Evolutionary conservation across 2,888 invertebrate genomes (phyloP), one percentile per base, ranked within the genome.

Genomic region (Minunthozetes semirufus): DNA sequence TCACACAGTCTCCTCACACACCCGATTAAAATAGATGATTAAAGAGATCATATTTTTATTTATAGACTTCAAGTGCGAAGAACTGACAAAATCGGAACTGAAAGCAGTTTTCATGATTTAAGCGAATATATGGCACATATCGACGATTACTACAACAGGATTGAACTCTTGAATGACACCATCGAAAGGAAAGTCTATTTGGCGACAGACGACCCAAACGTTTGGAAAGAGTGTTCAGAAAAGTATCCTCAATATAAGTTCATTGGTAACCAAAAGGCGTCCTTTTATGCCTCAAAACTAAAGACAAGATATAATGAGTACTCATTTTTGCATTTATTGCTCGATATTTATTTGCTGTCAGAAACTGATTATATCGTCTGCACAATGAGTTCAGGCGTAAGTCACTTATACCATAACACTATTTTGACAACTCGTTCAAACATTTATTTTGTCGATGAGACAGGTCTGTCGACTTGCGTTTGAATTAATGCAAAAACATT

Each of bases 381-480:
- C 85, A 99, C 99, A 0, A 98, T 99, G 83, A 97, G 96, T 75
- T 97, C 97, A 75, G 97, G 98, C 88, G 78, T 78, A 76, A 29
- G 73, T n/a, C 5, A 9, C 9, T 22, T 70, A 71, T n/a, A 3
- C 33, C 4, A 33, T 5, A 33, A 33, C 8, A 8, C 4, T 5
- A 33, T 33, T 5, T 33, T 33, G 33, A 33, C 8, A 33, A 33
- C 33, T 33, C 8, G 25, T 27, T 50, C 25, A 72, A 38, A 38
- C 72, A 19, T 76, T 75, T n/a, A 4, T 50, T 76, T 75, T n/a
- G 17, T 50, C 19, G 11, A 50, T 50, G n/a, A 50, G 17, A 75
- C 98, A 98, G 88, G 95, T 94, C 22, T 99, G 98, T 79, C 89
- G 98, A n/a, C 90, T 96, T 50, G 98, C 97, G 0, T 99, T 97